Evolutionary conservation across 2,888 invertebrate genomes (phyloP).

Genomic region (Merodon equestris): DNA sequence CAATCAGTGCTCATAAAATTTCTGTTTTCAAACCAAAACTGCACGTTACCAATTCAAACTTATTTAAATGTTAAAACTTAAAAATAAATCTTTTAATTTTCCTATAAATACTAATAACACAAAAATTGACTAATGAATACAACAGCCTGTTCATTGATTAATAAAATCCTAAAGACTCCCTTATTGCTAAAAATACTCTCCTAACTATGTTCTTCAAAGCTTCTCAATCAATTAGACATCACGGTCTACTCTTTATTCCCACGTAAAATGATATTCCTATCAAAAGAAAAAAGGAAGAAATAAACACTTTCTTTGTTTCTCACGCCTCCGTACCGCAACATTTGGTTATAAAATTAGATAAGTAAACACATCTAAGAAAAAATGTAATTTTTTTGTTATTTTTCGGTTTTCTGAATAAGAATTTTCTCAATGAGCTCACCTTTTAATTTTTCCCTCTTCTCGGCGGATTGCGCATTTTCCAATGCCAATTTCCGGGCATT

Average conservation of each 20-base stretch:
- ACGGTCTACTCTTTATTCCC: too few relatives aligned
- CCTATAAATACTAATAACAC: too few relatives aligned
- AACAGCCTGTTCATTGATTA: background rate
- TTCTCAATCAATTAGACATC: too few relatives aligned
- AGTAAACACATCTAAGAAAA: constrained; percentile 11
- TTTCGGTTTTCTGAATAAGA: constrained; percentile 24
- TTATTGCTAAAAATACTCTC: too few relatives aligned
- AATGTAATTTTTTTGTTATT: constrained; percentile 28
- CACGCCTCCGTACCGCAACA: background rate
- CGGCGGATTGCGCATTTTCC: constrained; percentile 66
- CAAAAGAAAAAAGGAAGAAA: too few relatives aligned
- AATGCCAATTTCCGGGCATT: constrained; percentile 68
- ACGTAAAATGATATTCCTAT: too few relatives aligned
- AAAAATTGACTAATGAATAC: background rate
- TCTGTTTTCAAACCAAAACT: too few relatives aligned
- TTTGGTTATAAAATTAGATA: constrained; percentile 20
- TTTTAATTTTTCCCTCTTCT: constrained; percentile 66
- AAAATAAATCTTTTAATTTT: too few relatives aligned
- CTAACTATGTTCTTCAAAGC: too few relatives aligned
- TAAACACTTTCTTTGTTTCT: constrained; percentile 2
- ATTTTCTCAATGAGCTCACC: constrained; percentile 64
- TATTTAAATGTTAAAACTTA: too few relatives aligned
- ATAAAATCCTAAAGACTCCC: background rate
- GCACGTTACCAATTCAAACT: too few relatives aligned
- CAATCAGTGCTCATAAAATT: too few relatives aligned